Percentiles rank a stretch among this genome's conserved stretches.
These are phyloP conservation scores for Thamnophis elegans DNA, from an alignment of 2,797 vertebrate genomes.

Conservation along the genomic window DNA sequence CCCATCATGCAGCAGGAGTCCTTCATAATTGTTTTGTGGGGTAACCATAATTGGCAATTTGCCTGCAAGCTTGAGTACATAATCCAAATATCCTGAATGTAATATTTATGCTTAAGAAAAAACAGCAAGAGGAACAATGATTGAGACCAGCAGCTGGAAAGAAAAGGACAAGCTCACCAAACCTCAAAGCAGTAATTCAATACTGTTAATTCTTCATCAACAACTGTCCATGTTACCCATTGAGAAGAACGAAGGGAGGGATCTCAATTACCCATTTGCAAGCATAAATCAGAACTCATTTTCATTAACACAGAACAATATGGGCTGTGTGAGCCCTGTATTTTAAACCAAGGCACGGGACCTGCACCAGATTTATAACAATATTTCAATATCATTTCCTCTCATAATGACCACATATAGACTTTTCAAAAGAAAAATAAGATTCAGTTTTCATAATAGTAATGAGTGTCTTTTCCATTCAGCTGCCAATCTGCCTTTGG, in stretches of 20 bases:
- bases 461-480: not conserved
- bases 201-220: conserved; percentile 54
- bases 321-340: not conserved
- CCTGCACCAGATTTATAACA: conserved; percentile 9
- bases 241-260: conserved; percentile 1
- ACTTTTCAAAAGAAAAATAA: not conserved
- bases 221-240: conserved; percentile 41
- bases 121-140: conserved; percentile 12
- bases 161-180: conserved; percentile 34
- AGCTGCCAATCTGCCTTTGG: not conserved
- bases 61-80: not conserved
- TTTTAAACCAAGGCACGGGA: not conserved
- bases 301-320: conserved; percentile 1
- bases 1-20: not conserved
- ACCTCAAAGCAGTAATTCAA: conserved; percentile 51
- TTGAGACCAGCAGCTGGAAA: conserved; percentile 7
- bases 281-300: not conserved
- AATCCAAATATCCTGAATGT: not conserved
- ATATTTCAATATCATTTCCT: not conserved
- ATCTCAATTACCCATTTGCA: conserved; percentile 4
- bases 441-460: not conserved
- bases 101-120: conserved; percentile 38
- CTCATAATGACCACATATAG: not conserved
- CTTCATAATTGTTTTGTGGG: not conserved
- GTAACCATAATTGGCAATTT: not conserved